Base-by-base conservation (phyloP, 2,113 vertebrate species). In the Okapia johnstoni region DNA sequence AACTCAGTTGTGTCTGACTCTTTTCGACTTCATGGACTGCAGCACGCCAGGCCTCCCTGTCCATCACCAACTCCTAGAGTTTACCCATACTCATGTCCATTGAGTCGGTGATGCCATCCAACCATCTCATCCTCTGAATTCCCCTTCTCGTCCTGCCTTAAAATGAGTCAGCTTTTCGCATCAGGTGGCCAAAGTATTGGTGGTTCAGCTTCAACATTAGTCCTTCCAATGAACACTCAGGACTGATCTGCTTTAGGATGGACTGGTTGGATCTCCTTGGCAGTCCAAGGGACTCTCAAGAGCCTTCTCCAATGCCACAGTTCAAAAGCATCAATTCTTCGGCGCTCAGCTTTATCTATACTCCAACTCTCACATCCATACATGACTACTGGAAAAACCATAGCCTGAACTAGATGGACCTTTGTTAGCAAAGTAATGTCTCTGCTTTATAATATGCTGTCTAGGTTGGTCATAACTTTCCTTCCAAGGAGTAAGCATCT, bases 1-100 rank as follows among this genome's bases (percentile, higher is more conserved):
- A 1, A 2, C 36, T 25, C 36, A 73, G 21, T 40, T 0, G 0
- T 73, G 36, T 73, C 66, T 0, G 1, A 73, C 16, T 36, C 0
- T 66, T 66, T 66, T 9, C 11, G 1, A 36, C 33, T 16, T 33
- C n/a, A 36, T 36, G 33, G 63, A 36, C 63, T 19, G 16, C 8
- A 36, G 33, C 33, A 66, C 8, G 0, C 63, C 33, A 66, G 33
- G 11, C 36, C 11, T 73, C 21, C 23, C 36, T 23, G 21, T 40
- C 36, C 5, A 6, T 73, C 66, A 25, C 66, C 66, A 73, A 6
- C 36, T 73, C 66, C 66, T 13, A 11, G 23, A 73, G 66, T 25
- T 13, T 40, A 40, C 36, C n/a, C 36, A 40, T 23, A 73, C 66
- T 40, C 36, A 13, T 25, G 36, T 73, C 66, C 66, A 73, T 73